phyloP scores from a whole-genome alignment of 2,113 vertebrate species.

The Hippocampus abdominalis region DNA sequence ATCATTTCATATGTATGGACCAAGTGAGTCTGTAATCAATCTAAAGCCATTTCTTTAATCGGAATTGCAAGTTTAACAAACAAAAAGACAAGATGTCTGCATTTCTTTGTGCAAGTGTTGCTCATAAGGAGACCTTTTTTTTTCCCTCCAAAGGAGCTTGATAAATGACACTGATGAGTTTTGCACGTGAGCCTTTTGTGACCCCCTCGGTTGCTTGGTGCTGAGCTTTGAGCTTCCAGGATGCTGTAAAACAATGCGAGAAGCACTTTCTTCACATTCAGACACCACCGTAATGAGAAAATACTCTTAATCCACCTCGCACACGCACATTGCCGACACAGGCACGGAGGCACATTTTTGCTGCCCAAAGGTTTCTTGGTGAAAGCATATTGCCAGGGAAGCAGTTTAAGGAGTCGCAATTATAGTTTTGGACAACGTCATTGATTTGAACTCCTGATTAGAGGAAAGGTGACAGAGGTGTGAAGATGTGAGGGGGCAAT shows the following conservation, averaged over 20 bases:
- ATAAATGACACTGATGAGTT: slow-evolving; percentile 4
- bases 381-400: slow-evolving; percentile 73
- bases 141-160: neutral
- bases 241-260: slow-evolving; percentile 70
- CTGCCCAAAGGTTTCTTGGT: slow-evolving; percentile 73
- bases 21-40: neutral
- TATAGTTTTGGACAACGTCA: slow-evolving; percentile 80
- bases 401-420: slow-evolving; percentile 77
- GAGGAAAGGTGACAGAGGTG: slow-evolving; percentile 75
- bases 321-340: slow-evolving; percentile 44
- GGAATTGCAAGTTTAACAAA: neutral
- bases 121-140: neutral
- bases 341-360: slow-evolving; percentile 66
- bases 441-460: slow-evolving; percentile 80
- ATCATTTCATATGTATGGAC: neutral
- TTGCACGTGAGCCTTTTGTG: slow-evolving; percentile 40
- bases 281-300: slow-evolving; percentile 71
- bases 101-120: neutral
- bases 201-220: slow-evolving; percentile 51
- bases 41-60: neutral
- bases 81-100: neutral
- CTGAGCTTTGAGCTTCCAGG: slow-evolving; percentile 69
- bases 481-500: slow-evolving; percentile 46
- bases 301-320: slow-evolving; percentile 70
- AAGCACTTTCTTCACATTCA: slow-evolving; percentile 68